Conservation (phyloP, 2,888 invertebrate species). For the Gibbula magus region DNA sequence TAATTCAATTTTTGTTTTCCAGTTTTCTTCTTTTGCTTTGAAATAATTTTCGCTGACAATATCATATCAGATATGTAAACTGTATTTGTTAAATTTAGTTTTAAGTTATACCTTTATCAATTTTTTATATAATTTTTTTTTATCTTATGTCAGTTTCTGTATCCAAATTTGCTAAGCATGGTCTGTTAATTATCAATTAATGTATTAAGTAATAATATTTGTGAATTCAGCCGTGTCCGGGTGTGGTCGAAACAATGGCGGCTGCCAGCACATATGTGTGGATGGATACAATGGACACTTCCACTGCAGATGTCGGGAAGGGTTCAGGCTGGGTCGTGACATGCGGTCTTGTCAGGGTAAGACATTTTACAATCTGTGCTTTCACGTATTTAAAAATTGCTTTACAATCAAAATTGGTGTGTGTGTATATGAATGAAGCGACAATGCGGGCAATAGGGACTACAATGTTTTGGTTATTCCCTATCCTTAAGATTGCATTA, state of each 20-base stretch:
- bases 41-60: no score
- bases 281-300: constrained; percentile 55
- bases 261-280: constrained; percentile 67
- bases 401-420: no score
- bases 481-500: no score
- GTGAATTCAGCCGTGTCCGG: constrained; percentile 52
- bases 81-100: not conserved
- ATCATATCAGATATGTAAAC: not conserved
- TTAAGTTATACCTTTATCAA: not conserved
- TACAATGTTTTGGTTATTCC: no score
- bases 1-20: no score
- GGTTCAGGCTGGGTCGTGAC: constrained; percentile 50
- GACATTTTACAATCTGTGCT: not conserved
- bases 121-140: not conserved
- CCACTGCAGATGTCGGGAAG: constrained; percentile 55
- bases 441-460: not conserved
- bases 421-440: not conserved
- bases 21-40: no score
- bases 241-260: constrained; percentile 62
- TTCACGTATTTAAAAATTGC: no score
- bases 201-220: constrained; percentile 23
- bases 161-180: no score
- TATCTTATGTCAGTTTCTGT: not conserved
- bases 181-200: not conserved
- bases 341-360: constrained; percentile 58